Evolutionary conservation across 2,888 invertebrate species (phyloP).

Genomic region (Leistus spinibarbis): DNA sequence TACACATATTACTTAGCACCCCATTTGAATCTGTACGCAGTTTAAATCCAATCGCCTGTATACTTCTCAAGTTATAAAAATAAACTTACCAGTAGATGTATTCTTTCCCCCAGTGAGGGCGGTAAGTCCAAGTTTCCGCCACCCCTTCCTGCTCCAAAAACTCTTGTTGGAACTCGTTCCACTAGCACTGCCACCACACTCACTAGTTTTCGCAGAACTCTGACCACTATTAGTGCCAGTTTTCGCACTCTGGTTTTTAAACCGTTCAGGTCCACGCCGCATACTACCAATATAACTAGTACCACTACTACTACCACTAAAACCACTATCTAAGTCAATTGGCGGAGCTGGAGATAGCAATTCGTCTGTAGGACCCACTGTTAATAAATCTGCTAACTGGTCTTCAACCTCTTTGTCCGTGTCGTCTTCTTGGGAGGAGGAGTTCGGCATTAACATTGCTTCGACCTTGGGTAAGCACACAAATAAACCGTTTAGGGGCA

Average conservation of each 20-base stretch:
- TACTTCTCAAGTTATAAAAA: conserved; percentile 19
- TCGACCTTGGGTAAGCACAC: conserved; percentile 57
- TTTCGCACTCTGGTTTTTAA: conserved; percentile 52
- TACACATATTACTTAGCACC: too few relatives aligned
- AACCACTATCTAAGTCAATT: conserved; percentile 77
- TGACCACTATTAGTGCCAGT: neutral
- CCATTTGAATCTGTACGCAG: too few relatives aligned
- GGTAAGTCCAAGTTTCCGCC: conserved; percentile 78
- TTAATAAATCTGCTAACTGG: conserved; percentile 69
- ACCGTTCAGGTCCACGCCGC: conserved; percentile 55
- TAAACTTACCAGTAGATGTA: conserved; percentile 67
- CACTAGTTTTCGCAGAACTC: neutral
- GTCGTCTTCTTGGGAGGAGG: conserved; percentile 63
- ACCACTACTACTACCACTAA: conserved; percentile 80
- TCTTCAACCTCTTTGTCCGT: conserved; percentile 67
- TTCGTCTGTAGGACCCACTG: conserved; percentile 74
- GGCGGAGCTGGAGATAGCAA: conserved; percentile 71
- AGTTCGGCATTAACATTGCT: conserved; percentile 88
- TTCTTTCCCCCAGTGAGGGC: conserved; percentile 54
- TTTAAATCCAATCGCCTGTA: too few relatives aligned
- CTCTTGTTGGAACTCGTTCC: conserved; percentile 47
- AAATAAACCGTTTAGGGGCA: neutral
- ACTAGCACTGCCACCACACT: neutral
- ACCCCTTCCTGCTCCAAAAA: conserved; percentile 78
- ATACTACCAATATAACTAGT: conserved; percentile 66